Percentiles rank a stretch among this genome's conserved stretches.
Evolutionary conservation across 2,888 invertebrate species (phyloP).

Genomic region (Leptogaster cylindrica): DNA sequence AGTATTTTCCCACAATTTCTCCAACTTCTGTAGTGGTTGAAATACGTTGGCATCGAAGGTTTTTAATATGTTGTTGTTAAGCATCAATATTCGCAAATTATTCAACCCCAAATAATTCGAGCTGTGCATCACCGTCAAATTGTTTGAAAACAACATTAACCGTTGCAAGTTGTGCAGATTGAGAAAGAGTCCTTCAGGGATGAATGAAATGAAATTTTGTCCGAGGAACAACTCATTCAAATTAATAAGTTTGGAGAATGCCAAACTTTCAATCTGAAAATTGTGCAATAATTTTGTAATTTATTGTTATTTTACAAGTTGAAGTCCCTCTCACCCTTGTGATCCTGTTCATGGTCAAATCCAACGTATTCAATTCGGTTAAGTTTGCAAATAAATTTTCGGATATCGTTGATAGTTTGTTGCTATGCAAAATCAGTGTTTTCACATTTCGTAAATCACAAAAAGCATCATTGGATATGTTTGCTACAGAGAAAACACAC

Average conservation of each 20-base stretch:
- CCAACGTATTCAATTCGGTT: conserved; percentile 54
- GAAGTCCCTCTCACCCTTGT: conserved; percentile 52
- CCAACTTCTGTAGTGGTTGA: conserved; percentile 60
- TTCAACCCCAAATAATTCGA: conserved; percentile 63
- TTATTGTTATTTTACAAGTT: background rate
- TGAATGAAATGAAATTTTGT: conserved; percentile 64
- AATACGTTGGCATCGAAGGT: conserved; percentile 62
- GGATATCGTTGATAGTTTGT: conserved; percentile 61
- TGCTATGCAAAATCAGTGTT: conserved; percentile 62
- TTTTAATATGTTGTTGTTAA: conserved; percentile 69
- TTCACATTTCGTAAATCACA: conserved; percentile 55
- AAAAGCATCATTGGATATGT: conserved; percentile 57
- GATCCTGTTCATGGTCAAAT: conserved; percentile 59
- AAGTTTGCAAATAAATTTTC: conserved; percentile 56
- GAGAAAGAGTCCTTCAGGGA: conserved; percentile 63
- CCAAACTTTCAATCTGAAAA: conserved; percentile 58
- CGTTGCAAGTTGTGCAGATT: conserved; percentile 61
- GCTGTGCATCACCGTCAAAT: conserved; percentile 61
- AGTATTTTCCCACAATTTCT: conserved; percentile 62
- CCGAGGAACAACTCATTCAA: conserved; percentile 65
- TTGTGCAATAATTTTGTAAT: background rate
- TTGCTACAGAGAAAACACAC: conserved; percentile 50
- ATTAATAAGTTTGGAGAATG: conserved; percentile 62
- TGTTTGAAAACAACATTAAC: conserved; percentile 66
- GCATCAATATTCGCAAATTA: conserved; percentile 64